Base-by-base conservation (phyloP, 2,888 invertebrate genomes). In the Brenthis hecate region DNA sequence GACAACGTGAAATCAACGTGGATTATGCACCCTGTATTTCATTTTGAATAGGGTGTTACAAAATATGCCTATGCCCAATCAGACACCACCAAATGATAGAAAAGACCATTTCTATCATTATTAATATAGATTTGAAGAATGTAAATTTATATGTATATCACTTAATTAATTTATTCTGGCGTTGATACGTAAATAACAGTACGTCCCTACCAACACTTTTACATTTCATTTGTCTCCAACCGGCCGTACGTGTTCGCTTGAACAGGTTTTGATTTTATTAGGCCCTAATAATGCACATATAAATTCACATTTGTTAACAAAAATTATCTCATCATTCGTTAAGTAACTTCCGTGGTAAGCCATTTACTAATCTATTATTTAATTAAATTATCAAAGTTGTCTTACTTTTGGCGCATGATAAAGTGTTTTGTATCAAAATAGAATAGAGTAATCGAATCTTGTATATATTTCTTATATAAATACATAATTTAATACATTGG, bases 241-340 rank as follows among this genome's bases (percentile, higher is more conserved):
- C 32, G 47, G 56, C 48, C n/a, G 19, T 67, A 54, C 56, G 14
- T 56, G 56, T 50, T 67, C 61, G 23, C 48, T 48, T 48, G 56
- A 67, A 67, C 61, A 36, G 36, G 66, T 66, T 66, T 6, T n/a
- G 55, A 14, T 36, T 61, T 61, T 66, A 28, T n/a, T 28, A 60
- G 13, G 50, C 28, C 60, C 16, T 60, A 60, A 60, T 16, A 50
- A 50, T 60, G 48, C n/a, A 62, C 36, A 51, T 13, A 13, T 16
- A 62, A 62, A 62, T 62, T 36, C 36, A 16, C 51, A 51, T 62
- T 32, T 32, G 53, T 62, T 60, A 50, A 62, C 51, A 32, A 62
- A 62, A 62, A 32, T 53, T 19, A 51, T 36, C 16, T 53, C 16
- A 16, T 36, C n/a, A 32, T 50, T 60, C 51, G 19, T 62, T 13